Conservation (phyloP, 2,797 vertebrate genomes). For the Phaenicophaeus curvirostris region DNA sequence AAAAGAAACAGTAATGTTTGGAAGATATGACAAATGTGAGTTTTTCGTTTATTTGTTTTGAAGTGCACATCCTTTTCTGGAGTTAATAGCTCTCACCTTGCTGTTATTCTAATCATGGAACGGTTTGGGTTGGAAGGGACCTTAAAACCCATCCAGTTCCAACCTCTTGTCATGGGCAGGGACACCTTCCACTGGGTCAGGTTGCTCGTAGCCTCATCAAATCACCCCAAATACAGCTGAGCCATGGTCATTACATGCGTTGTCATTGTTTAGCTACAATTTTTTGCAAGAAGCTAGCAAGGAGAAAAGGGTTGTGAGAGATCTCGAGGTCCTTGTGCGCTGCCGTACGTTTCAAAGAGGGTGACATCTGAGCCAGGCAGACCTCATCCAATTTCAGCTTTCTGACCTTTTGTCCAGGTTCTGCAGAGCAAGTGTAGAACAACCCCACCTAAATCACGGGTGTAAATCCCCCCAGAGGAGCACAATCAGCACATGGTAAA, state of each 20-base stretch:
- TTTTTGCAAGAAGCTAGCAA: not conserved
- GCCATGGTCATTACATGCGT: accelerated
- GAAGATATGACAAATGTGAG: not conserved
- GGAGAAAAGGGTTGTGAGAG: not conserved
- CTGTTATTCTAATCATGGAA: not conserved
- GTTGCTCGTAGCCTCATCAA: too few species aligned
- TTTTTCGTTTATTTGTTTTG: not conserved
- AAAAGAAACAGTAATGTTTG: not conserved
- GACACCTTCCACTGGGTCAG: too few species aligned
- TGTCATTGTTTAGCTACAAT: not conserved
- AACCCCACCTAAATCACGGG: not conserved
- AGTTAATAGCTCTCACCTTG: not conserved
- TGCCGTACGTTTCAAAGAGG: not conserved
- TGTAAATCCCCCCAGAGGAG: not conserved
- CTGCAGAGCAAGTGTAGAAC: not conserved
- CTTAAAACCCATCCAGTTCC: too few species aligned
- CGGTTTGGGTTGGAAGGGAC: too few species aligned
- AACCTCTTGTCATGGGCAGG: too few species aligned
- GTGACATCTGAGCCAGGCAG: not conserved
- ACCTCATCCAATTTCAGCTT: not conserved
- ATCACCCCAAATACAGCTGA: not conserved
- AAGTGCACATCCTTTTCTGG: not conserved
- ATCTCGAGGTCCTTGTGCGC: not conserved
- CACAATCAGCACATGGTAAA: not conserved
- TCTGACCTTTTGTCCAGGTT: not conserved